Base-by-base conservation (phyloP, 2,888 invertebrate species). In the Eilema sororculum region DNA sequence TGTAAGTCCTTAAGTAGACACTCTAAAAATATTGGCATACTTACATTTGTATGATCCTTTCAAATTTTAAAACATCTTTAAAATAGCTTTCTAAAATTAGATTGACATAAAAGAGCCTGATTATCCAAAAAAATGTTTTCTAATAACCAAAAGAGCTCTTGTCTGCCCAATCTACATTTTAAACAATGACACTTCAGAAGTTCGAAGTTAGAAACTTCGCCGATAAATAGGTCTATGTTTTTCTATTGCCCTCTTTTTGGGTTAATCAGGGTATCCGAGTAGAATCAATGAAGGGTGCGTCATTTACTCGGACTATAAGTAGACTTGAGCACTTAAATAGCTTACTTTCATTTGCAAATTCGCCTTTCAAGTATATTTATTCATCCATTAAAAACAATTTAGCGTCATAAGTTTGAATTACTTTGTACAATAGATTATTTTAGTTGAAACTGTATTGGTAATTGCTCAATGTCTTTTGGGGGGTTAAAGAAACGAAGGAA, bases 171-270 rank as follows among this genome's bases (percentile, higher is more conserved):
- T 80, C 73, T 69, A 69, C 67, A 52, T 74, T 72, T 71, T 72
- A 78, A 82, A 71, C 52, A 72, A 75, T 75, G 78, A 78, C 72
- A 69, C 65, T 80, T 80, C 13, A 71, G 59, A 82, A 80, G 68
- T 80, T 80, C 59, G n/a, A 58, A 69, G 75, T 78, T 77, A 65
- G 12, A 63, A 79, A 81, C 70, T 81, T 65, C 30, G 37, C 62
- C 59, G 67, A 78, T 80, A 81, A 79, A 73, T 72, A 71, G 12
- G 67, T 69, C 37, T 71, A 78, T 79, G 65, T 61, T 68, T 72
- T 72, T 72, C 61, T 68, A 68, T 68, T 62, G 72, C 57, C 57
- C 68, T 61, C 62, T 72, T 68, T 72, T 65, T 56, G 20, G 59
- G 60, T 58, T 67, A 28, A 64, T 56, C 46, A 69, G 71, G 20